Evolutionary conservation across 1,140 invertebrate species (phyloP), one percentile per base, ranked within the genome.

Genomic region (Pachypsylla venusta): DNA sequence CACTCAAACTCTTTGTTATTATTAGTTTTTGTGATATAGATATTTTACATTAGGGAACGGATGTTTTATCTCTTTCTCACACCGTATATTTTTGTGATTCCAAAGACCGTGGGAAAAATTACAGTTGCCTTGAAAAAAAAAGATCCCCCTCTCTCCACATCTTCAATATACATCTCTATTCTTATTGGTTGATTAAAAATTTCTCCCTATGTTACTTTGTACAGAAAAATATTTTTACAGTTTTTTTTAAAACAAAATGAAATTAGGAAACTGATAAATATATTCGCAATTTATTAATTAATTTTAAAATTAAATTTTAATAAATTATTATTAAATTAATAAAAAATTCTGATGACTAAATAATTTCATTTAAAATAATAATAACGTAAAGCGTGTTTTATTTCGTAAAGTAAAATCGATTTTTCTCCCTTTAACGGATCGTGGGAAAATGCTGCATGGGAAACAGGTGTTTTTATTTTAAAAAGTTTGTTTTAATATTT

Each of bases 391-490:
- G n/a, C n/a, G n/a, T n/a, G n/a, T n/a, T n/a, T n/a, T n/a, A n/a
- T n/a, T n/a, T n/a, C n/a, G n/a, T n/a, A n/a, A n/a, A n/a, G n/a
- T n/a, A n/a, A n/a, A n/a, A n/a, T n/a, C n/a, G n/a, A n/a, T n/a
- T n/a, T n/a, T n/a, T n/a, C 16, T 22, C 22, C n/a, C 16, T 22
- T 48, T 48, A 48, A 48, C 42, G 16, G 42, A 75, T 74, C 77
- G 76, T 77, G 70, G 73, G 76, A 77, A 79, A 80, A 79, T 78
- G 77, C 74, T 69, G 68, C 71, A 70, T 70, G 74, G 71, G 74
- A 74, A 79, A 79, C 78, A 79, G 78, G 78, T 79, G 78, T 80
- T 79, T 77, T 78, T 77, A 53, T 53, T 53, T 53, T 20, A 53
- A n/a, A n/a, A n/a, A n/a, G n/a, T n/a, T n/a, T n/a, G n/a, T n/a